Conservation (phyloP, 2,797 vertebrate species). For the Diceros bicornis region DNA sequence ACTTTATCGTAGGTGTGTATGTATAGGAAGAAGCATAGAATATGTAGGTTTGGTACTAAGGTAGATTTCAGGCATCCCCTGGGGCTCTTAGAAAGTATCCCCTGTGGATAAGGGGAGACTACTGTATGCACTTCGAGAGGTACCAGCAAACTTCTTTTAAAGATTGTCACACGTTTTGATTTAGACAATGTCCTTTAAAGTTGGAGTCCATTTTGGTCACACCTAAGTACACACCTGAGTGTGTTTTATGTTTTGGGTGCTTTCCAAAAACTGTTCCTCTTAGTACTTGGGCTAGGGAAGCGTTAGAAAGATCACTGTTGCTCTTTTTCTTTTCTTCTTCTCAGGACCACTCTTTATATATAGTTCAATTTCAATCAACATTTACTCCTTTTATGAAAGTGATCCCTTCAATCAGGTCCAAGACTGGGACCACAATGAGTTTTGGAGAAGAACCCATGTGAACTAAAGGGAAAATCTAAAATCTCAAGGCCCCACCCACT, state of each 20-base stretch:
- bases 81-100: too few relatives aligned
- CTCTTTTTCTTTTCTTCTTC: background rate
- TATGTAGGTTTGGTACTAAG: too few relatives aligned
- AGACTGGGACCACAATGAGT: background rate
- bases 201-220: slow-evolving; percentile 26
- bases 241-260: background rate
- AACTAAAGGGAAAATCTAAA: slow-evolving; percentile 28
- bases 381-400: slow-evolving; percentile 3
- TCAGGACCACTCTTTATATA: background rate
- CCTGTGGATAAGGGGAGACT: too few relatives aligned
- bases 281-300: background rate
- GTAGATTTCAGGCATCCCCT: too few relatives aligned
- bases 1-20: too few relatives aligned
- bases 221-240: slow-evolving; percentile 22
- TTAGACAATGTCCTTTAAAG: slow-evolving; percentile 62
- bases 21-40: too few relatives aligned
- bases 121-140: background rate
- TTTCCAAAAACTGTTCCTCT: slow-evolving; percentile 26
- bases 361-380: background rate
- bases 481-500: background rate
- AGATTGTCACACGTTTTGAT: slow-evolving; percentile 13
- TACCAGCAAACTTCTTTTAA: slow-evolving; percentile 45
- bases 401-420: background rate
- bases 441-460: background rate
- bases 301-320: background rate